phyloP scores from a whole-genome alignment of 1,140 invertebrate species.

The Octopus bimaculoides region DNA sequence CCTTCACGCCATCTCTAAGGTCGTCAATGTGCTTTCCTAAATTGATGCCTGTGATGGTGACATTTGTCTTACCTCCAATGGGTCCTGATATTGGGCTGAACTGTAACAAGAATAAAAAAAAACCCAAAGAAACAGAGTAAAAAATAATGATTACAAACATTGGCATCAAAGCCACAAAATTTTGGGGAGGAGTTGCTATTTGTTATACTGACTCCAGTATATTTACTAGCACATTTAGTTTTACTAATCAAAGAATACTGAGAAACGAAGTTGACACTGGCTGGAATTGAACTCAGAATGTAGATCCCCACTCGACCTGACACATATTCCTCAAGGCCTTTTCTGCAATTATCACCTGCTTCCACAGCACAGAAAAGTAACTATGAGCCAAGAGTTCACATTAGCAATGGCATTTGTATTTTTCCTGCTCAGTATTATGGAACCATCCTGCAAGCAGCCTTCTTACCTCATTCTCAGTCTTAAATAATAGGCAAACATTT shows the following conservation, averaged over 20 bases:
- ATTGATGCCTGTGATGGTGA: conserved; percentile 47
- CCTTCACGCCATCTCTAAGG: conserved; percentile 36
- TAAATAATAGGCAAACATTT: too few species aligned
- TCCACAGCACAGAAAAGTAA: too few species aligned
- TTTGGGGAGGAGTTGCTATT: too few species aligned
- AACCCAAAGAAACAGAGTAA: neutral
- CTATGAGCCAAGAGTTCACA: too few species aligned
- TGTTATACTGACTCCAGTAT: too few species aligned
- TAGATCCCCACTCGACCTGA: neutral
- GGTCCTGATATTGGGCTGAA: conserved; percentile 46
- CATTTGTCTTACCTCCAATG: conserved; percentile 40
- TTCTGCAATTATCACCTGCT: too few species aligned
- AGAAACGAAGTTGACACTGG: neutral
- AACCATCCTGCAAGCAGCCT: too few species aligned
- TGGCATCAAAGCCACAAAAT: neutral
- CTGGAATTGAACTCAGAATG: neutral
- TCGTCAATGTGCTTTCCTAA: conserved; percentile 43
- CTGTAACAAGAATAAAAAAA: conserved; percentile 26
- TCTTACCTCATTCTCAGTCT: too few species aligned
- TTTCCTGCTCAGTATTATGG: too few species aligned
- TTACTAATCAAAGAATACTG: too few species aligned
- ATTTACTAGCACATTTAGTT: too few species aligned
- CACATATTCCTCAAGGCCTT: neutral
- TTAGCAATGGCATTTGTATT: too few species aligned
- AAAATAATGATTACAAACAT: neutral